Conservation (phyloP, 2,113 vertebrate genomes). For the Sialia sialis region DNA sequence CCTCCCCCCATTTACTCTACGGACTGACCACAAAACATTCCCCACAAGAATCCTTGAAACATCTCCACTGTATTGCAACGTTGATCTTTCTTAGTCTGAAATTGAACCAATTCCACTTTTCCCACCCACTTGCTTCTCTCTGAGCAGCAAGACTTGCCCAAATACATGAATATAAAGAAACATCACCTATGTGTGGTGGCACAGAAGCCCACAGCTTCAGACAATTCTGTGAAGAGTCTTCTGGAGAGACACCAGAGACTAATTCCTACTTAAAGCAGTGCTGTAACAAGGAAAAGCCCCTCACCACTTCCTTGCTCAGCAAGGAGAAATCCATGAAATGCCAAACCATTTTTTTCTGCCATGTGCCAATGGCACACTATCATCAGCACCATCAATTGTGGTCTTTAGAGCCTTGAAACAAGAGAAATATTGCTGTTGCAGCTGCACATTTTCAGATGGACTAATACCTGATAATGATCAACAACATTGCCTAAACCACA, state of each 20-base stretch:
- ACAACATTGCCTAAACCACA: not conserved
- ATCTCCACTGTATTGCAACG: not conserved
- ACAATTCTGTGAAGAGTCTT: not conserved
- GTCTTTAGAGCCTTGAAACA: not conserved
- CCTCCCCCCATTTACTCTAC: not conserved
- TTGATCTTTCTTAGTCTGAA: not conserved
- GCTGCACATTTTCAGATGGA: not conserved
- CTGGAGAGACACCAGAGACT: not conserved
- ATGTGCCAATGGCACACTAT: not conserved
- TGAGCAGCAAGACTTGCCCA: not conserved
- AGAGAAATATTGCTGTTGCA: not conserved
- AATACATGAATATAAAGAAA: not conserved
- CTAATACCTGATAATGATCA: not conserved
- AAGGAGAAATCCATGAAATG: not conserved
- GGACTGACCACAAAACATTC: not conserved
- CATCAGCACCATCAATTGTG: fast-evolving
- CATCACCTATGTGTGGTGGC: not conserved
- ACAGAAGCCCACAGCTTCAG: not conserved
- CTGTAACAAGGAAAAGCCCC: not conserved
- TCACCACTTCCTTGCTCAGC: not conserved
- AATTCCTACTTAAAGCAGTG: not conserved
- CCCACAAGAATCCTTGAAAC: not conserved
- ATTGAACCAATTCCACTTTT: not conserved
- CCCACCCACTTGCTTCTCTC: not conserved
- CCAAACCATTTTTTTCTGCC: not conserved